Evolutionary conservation across 2,888 invertebrate genomes (phyloP), one percentile per base, ranked within the genome.

Genomic region (Charanyca ferruginea): DNA sequence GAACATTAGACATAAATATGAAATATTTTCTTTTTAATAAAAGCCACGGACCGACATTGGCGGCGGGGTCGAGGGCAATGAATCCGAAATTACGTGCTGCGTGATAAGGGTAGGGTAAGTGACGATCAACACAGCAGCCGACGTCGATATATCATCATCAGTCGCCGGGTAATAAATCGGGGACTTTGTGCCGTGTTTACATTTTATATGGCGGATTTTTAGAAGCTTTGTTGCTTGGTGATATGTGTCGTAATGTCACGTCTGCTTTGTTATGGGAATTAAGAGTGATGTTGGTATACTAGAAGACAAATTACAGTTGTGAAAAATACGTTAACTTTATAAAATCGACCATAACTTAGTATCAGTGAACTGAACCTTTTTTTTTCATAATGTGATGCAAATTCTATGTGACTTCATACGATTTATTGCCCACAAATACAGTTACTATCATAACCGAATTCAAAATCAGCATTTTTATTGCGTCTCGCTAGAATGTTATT

Each of bases 131-230:
- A 90, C 87, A 90, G 91, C 90, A 90, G 90, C 92, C 92, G 92
- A 94, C 93, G 92, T 92, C 94, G 92, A 94, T 95, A 94, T 94
- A 94, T 95, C 94, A 95, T 94, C 94, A 94, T 94, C 93, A 94
- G 93, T 92, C 93, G 91, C 89, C 88, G 89, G 83, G 88, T 91
- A 90, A 93, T 93, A 93, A 93, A 94, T 92, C 90, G 89, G 90
- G 90, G 89, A 90, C 87, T 89, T 89, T 87, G 89, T 87, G 85
- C 85, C 83, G 85, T 90, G 90, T 92, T 92, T 91, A 90, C 89
- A 89, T 91, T 91, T 89, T 88, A 83, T 87, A 85, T 86, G 81
- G 80, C 79, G 83, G 77, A 86, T 86, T 87, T 81, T 83, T 81
- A 81, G 79, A 79, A 70, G 76, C 81, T 77, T 77, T 80, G 80